phyloP scores from a whole-genome alignment of 2,113 vertebrate genomes.

The Turnix velox region DNA sequence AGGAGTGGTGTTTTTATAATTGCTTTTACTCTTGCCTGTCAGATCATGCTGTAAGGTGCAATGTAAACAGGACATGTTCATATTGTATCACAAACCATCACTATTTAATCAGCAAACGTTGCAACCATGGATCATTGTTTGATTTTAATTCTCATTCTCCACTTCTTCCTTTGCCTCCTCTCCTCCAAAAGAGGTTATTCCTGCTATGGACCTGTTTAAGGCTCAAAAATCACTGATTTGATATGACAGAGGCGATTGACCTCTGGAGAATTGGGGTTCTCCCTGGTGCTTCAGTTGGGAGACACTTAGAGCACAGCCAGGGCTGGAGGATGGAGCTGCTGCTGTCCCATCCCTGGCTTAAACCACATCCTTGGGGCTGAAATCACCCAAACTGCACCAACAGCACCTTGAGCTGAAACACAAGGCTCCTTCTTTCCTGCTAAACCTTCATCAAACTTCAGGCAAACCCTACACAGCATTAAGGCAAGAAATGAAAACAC shows the following conservation, averaged over 20 bases:
- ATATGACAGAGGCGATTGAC: not conserved
- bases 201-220: not conserved
- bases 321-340: no score
- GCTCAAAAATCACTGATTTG: not conserved
- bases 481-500: no score
- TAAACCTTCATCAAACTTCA: no score
- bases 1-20: conserved; percentile 18
- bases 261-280: no score
- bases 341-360: no score
- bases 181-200: not conserved
- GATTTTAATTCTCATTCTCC: not conserved
- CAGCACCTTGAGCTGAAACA: no score
- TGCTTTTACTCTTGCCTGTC: conserved; percentile 32
- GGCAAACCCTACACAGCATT: no score
- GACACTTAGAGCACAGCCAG: no score
- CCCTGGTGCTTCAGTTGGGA: no score
- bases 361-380: no score
- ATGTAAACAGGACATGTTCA: conserved; percentile 14
- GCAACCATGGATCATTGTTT: not conserved
- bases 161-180: not conserved
- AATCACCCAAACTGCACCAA: no score
- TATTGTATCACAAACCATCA: not conserved
- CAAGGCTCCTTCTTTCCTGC: no score
- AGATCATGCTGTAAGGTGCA: not conserved
- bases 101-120: conserved; percentile 1